Evolutionary conservation across 2,113 vertebrate genomes (phyloP).

Genomic region (Melanerpes formicivorus): DNA sequence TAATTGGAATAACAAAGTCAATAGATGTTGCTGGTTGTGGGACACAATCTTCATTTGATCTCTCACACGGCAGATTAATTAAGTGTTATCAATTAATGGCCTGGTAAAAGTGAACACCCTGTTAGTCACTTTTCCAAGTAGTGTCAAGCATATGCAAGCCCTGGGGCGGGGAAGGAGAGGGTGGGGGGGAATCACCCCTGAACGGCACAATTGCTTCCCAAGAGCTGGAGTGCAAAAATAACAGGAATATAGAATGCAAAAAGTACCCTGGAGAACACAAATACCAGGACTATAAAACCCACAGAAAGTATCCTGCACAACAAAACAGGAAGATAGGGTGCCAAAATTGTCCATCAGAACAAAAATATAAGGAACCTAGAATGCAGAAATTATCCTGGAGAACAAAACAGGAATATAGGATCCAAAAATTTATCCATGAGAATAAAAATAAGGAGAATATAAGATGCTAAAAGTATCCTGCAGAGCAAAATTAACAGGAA

Average conservation of each 20-base stretch:
- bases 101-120: slow-evolving; percentile 78
- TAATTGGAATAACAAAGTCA: slow-evolving; percentile 83
- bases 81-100: slow-evolving; percentile 86
- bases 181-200: neutral
- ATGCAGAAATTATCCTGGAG: no score
- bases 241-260: neutral
- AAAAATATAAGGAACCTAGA: no score
- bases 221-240: neutral
- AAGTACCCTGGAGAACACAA: neutral
- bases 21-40: slow-evolving; percentile 72
- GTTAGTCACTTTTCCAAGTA: slow-evolving; percentile 70
- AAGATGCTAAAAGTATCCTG: no score
- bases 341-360: no score
- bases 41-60: slow-evolving; percentile 81
- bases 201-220: neutral
- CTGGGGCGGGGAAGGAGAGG: neutral
- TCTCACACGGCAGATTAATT: slow-evolving; percentile 84
- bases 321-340: no score
- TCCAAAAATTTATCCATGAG: no score
- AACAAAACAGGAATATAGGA: no score
- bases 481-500: no score
- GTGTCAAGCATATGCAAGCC: slow-evolving; percentile 51
- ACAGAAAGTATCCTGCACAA: no score
- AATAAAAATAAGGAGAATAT: no score
- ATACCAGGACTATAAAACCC: no score